These are phyloP conservation scores for Philopotamus ludificatus DNA, from an alignment of 1,140 invertebrate genomes.

Conservation along the genomic window DNA sequence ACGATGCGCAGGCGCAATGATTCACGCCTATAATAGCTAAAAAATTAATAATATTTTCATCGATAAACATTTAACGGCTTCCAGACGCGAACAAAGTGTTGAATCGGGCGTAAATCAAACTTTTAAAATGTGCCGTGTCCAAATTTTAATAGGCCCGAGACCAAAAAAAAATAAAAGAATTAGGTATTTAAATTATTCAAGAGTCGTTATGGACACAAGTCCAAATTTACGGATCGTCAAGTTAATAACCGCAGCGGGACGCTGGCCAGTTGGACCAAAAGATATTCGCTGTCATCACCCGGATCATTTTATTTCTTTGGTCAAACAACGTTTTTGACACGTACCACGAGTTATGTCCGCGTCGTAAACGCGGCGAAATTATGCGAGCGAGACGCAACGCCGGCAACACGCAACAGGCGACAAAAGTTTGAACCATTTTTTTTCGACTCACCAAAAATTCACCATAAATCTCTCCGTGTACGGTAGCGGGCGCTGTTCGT, in stretches of 20 bases:
- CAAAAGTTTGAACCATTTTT: too few relatives aligned
- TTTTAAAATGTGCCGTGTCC: neutral
- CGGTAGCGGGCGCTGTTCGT: too few relatives aligned
- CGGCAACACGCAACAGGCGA: too few relatives aligned
- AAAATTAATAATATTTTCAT: neutral
- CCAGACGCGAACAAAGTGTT: neutral
- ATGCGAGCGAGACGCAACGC: neutral
- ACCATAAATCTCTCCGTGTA: too few relatives aligned
- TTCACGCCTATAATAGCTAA: too few relatives aligned
- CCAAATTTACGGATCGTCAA: conserved; percentile 20
- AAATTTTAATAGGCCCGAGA: neutral
- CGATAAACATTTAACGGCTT: neutral
- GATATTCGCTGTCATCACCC: conserved; percentile 38
- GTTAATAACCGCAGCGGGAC: conserved; percentile 39
- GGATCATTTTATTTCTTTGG: conserved; percentile 33
- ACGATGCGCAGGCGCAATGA: too few relatives aligned
- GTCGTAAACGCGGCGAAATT: neutral
- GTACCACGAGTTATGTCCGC: conserved; percentile 25
- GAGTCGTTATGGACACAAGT: neutral
- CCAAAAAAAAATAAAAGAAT: neutral
- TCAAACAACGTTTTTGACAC: conserved; percentile 29
- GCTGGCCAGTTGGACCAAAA: conserved; percentile 9
- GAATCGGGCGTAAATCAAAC: neutral
- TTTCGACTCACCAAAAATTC: too few relatives aligned
- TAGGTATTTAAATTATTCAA: neutral